These are phyloP conservation scores for Conomelus anceps DNA, from an alignment of 2,888 invertebrate species.

Conservation along the genomic window DNA sequence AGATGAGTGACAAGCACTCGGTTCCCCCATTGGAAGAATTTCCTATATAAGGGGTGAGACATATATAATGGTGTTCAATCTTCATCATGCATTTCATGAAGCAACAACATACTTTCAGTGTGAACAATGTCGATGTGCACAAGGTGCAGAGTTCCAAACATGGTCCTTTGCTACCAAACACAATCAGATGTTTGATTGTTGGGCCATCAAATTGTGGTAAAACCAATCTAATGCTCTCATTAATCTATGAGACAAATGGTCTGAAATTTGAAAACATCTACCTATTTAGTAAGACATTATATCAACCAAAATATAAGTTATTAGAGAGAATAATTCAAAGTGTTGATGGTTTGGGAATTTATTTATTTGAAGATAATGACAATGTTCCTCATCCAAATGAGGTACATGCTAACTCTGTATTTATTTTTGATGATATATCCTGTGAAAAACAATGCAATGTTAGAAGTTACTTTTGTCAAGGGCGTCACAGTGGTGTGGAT, in stretches of 20 bases:
- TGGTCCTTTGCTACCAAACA: conserved; percentile 14
- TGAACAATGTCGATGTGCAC: neutral
- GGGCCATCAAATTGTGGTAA: too few relatives aligned
- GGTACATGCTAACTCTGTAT: conserved; percentile 35
- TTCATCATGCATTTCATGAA: neutral
- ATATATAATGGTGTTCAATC: too few relatives aligned
- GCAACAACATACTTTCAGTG: neutral
- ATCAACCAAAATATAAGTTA: too few relatives aligned
- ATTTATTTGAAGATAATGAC: conserved; percentile 26
- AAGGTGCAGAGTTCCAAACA: neutral
- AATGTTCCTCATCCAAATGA: conserved; percentile 18
- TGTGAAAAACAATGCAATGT: conserved; percentile 33
- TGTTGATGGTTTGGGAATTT: neutral
- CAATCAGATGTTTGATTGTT: neutral
- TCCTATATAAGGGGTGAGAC: too few relatives aligned
- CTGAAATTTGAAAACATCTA: too few relatives aligned
- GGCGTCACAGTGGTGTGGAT: conserved; percentile 32
- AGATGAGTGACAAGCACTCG: too few relatives aligned
- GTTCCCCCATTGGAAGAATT: too few relatives aligned
- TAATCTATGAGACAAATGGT: too few relatives aligned
- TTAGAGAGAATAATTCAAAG: too few relatives aligned
- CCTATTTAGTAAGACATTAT: too few relatives aligned
- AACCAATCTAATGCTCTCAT: too few relatives aligned
- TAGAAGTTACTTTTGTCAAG: conserved; percentile 31
- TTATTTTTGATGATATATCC: conserved; percentile 41